phyloP scores from a whole-genome alignment of 1,140 invertebrate genomes.

The Ditylenchus dipsaci region DNA sequence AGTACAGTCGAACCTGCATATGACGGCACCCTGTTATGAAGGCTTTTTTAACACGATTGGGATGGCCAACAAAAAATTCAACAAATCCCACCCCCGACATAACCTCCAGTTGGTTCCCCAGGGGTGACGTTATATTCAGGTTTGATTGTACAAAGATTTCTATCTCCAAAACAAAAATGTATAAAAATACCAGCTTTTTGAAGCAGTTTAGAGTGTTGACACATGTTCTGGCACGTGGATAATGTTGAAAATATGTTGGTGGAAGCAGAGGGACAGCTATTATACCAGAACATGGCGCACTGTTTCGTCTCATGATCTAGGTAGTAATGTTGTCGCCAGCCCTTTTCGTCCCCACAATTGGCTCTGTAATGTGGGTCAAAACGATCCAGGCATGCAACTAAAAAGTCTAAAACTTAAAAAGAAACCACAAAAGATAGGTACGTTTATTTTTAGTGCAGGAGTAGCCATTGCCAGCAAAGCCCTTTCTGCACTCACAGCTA shows the following conservation, averaged over 20 bases:
- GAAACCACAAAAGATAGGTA: conserved; percentile 11
- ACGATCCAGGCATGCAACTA: not conserved
- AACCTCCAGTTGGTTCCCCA: too few relatives aligned
- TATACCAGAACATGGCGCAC: conserved; percentile 46
- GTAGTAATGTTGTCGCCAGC: conserved; percentile 47
- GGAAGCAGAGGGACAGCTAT: conserved; percentile 37
- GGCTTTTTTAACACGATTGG: too few relatives aligned
- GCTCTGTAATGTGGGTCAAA: conserved; percentile 27
- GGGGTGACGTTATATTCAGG: too few relatives aligned
- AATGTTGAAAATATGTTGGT: conserved; percentile 49
- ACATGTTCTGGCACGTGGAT: conserved; percentile 34
- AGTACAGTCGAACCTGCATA: conserved; percentile 33
- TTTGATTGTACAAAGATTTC: too few relatives aligned
- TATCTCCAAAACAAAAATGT: too few relatives aligned
- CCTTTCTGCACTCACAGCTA: conserved; percentile 73
- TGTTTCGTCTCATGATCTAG: conserved; percentile 44
- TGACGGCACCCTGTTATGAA: conserved; percentile 40
- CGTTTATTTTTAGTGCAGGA: conserved; percentile 63
- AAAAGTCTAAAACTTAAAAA: not conserved
- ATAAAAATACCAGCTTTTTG: conserved; percentile 38
- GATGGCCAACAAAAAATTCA: too few relatives aligned
- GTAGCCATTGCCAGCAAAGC: conserved; percentile 77
- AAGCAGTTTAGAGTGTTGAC: not conserved
- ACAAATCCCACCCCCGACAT: too few relatives aligned
- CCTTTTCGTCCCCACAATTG: conserved; percentile 36